phyloP scores from a whole-genome alignment of 2,113 vertebrate species.

The Okapia johnstoni region DNA sequence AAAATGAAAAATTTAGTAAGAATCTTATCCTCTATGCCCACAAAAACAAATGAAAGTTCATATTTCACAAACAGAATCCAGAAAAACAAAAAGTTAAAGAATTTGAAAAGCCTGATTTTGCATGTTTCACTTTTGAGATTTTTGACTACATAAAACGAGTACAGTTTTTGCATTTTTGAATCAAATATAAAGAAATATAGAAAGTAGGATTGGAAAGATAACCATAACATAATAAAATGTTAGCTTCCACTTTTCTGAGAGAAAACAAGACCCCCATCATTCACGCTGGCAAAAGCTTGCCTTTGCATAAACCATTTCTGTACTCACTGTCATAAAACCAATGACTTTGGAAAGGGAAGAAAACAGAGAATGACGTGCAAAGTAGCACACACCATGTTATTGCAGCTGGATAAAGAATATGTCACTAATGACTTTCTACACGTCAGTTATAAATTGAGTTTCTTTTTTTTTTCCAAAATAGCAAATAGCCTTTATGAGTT shows the following conservation, averaged over 20 bases:
- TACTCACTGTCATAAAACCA: slow-evolving; percentile 62
- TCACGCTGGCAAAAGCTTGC: slow-evolving; percentile 45
- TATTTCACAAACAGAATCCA: neutral
- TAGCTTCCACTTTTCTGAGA: slow-evolving; percentile 32
- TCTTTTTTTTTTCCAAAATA: slow-evolving; percentile 47
- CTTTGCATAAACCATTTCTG: slow-evolving; percentile 64
- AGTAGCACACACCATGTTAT: slow-evolving; percentile 41
- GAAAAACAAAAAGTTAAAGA: neutral
- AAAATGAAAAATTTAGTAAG: slow-evolving; percentile 12
- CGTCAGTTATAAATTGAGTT: slow-evolving; percentile 50
- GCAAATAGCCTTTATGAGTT: slow-evolving; percentile 58
- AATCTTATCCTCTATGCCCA: neutral
- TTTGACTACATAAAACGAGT: neutral
- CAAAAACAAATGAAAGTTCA: slow-evolving; percentile 37
- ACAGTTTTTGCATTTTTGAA: neutral
- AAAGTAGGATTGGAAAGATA: neutral
- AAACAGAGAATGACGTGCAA: slow-evolving; percentile 57
- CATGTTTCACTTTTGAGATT: neutral
- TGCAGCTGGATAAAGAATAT: slow-evolving; percentile 70
- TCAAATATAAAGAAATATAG: slow-evolving; percentile 18
- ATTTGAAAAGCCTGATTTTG: slow-evolving; percentile 10
- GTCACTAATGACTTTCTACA: slow-evolving; percentile 65
- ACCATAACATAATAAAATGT: slow-evolving; percentile 41
- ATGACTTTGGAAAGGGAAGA: slow-evolving; percentile 57
- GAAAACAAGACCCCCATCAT: slow-evolving; percentile 42